phyloP scores from a whole-genome alignment of 2,888 invertebrate species.

The Boloria euphrosyne region DNA sequence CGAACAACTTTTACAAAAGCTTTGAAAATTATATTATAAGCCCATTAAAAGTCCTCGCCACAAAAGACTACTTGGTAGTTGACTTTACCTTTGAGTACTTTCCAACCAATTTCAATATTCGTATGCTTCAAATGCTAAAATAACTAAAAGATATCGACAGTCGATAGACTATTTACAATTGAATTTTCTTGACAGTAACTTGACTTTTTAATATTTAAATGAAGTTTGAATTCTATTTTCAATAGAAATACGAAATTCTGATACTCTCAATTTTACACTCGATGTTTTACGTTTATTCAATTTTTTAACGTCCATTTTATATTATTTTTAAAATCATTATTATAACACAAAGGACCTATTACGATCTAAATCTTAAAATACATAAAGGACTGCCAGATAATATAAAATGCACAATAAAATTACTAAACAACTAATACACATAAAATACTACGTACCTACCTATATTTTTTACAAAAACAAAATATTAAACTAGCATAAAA shows the following conservation, averaged over 20 bases:
- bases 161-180: conserved; percentile 1
- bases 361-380: too few relatives aligned
- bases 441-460: neutral
- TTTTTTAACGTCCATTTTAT: too few relatives aligned
- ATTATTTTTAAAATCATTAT: too few relatives aligned
- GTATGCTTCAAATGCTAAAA: conserved; percentile 21
- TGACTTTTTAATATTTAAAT: too few relatives aligned
- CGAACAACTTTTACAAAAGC: conserved; percentile 21
- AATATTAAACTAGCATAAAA: neutral
- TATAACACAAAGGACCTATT: too few relatives aligned
- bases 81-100: conserved; percentile 41
- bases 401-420: too few relatives aligned
- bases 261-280: neutral
- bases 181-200: neutral
- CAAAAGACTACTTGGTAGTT: conserved; percentile 41
- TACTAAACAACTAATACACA: too few relatives aligned
- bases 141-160: conserved; percentile 3
- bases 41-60: conserved; percentile 48
- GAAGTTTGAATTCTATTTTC: too few relatives aligned
- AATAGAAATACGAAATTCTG: neutral
- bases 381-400: too few relatives aligned
- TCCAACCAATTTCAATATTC: conserved; percentile 38
- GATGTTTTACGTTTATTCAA: too few relatives aligned
- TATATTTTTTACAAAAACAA: neutral
- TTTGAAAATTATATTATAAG: conserved; percentile 43